phyloP scores from a whole-genome alignment of 2,797 vertebrate genomes.

The Sebastes umbrosus region DNA sequence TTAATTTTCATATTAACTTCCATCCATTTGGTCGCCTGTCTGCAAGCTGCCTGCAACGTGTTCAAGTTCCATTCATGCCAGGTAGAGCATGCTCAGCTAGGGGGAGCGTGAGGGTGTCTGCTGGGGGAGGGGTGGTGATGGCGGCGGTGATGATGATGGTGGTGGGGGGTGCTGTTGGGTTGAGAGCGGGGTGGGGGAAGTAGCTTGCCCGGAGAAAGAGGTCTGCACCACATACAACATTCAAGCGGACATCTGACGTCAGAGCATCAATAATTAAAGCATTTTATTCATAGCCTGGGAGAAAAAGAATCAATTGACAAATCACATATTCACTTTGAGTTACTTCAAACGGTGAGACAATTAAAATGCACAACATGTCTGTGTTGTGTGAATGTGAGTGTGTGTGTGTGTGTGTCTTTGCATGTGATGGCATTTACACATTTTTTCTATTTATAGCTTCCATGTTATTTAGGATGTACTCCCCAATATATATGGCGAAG shows the following conservation, averaged over 20 bases:
- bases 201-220: conserved; percentile 79
- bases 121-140: conserved; percentile 15
- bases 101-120: conserved; percentile 50
- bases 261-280: conserved; percentile 87
- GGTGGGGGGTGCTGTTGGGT: conserved; percentile 40
- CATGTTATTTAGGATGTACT: conserved; percentile 58
- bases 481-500: conserved; percentile 37
- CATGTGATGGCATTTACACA: conserved; percentile 45
- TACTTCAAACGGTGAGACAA: conserved; percentile 82
- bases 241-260: conserved; percentile 84
- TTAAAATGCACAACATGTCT: conserved; percentile 79
- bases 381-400: conserved; percentile 31
- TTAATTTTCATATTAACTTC: conserved; percentile 43
- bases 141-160: not conserved
- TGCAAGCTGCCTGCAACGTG: conserved; percentile 58
- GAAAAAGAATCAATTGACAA: conserved; percentile 90
- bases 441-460: conserved; percentile 68
- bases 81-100: conserved; percentile 41
- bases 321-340: conserved; percentile 88
- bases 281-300: conserved; percentile 89
- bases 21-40: conserved; percentile 65
- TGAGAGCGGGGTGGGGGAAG: conserved; percentile 57
- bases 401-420: conserved; percentile 11
- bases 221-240: conserved; percentile 85
- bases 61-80: conserved; percentile 69